Conservation (phyloP, 2,113 vertebrate genomes). For the Toxotes chatareus region DNA sequence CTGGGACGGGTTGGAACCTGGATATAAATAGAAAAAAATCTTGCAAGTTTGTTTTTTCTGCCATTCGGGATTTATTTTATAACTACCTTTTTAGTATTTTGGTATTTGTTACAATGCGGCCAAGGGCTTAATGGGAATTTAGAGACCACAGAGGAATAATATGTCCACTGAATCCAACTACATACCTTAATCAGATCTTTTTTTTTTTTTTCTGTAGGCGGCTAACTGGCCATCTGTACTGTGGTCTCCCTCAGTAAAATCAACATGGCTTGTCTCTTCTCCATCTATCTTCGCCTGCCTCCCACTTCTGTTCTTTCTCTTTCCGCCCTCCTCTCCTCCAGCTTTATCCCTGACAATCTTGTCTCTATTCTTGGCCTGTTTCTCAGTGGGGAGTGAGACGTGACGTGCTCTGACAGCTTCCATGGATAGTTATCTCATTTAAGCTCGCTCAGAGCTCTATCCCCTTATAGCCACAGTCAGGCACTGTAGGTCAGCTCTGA, state of each 20-base stretch:
- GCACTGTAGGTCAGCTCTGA: slow-evolving; percentile 43
- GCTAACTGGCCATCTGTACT: slow-evolving; percentile 24
- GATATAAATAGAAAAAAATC: slow-evolving; percentile 65
- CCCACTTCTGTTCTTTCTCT: slow-evolving; percentile 61
- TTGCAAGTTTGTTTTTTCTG: slow-evolving; percentile 50
- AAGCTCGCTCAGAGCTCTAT: slow-evolving; percentile 65
- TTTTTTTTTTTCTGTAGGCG: not conserved
- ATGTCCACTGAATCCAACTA: not conserved
- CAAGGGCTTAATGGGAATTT: slow-evolving; percentile 5
- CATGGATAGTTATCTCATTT: slow-evolving; percentile 70
- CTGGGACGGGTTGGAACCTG: slow-evolving; percentile 46
- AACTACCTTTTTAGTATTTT: slow-evolving; percentile 6
- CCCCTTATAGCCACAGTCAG: slow-evolving; percentile 62
- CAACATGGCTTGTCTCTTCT: slow-evolving; percentile 40
- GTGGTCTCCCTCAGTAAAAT: slow-evolving; percentile 35
- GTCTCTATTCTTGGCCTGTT: slow-evolving; percentile 73
- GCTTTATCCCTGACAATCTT: slow-evolving; percentile 74
- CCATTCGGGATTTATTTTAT: slow-evolving; percentile 23
- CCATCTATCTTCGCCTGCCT: slow-evolving; percentile 63
- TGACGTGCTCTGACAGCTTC: slow-evolving; percentile 68
- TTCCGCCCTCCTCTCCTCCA: slow-evolving; percentile 59
- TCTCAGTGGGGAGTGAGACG: slow-evolving; percentile 65
- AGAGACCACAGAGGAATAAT: slow-evolving; percentile 15
- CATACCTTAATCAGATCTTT: not conserved
- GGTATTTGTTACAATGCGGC: slow-evolving; percentile 4